phyloP scores from a whole-genome alignment of 2,888 invertebrate species.

The Caenorhabditis sp. region DNA sequence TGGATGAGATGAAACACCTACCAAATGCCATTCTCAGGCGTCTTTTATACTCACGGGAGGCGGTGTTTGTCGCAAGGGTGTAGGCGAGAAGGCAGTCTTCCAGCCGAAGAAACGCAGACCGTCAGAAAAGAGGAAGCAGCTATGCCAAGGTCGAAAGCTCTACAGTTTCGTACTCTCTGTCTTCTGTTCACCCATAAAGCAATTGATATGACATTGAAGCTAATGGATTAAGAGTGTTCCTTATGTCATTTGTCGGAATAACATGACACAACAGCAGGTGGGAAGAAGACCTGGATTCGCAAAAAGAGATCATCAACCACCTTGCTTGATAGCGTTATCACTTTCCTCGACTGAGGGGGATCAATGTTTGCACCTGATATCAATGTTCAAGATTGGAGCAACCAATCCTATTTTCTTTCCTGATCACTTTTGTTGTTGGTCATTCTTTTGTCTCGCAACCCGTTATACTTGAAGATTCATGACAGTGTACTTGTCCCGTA shows the following conservation, averaged over 20 bases:
- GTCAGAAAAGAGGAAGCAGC: constrained; percentile 48
- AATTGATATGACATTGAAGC: constrained; percentile 42
- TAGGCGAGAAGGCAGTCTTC: constrained; percentile 41
- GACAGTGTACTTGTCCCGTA: constrained; percentile 5
- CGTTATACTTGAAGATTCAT: constrained; percentile 15
- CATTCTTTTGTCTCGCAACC: background rate
- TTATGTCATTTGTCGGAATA: background rate
- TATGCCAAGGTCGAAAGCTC: constrained; percentile 66
- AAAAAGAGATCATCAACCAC: no score
- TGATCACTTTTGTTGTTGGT: no score
- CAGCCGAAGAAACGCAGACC: constrained; percentile 50
- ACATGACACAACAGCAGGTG: background rate
- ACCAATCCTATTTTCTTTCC: no score
- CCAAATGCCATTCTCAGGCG: constrained; percentile 46
- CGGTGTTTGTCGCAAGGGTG: constrained; percentile 63
- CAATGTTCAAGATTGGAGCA: no score
- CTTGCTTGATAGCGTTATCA: no score
- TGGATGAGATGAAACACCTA: constrained; percentile 66
- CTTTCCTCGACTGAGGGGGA: no score
- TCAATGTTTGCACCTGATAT: no score
- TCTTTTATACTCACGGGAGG: constrained; percentile 64
- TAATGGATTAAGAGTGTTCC: constrained; percentile 37
- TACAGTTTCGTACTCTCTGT: constrained; percentile 54
- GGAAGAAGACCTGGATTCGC: background rate
- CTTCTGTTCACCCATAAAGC: constrained; percentile 33